phyloP scores from a whole-genome alignment of 2,888 invertebrate species.

The Tetropium fuscum region DNA sequence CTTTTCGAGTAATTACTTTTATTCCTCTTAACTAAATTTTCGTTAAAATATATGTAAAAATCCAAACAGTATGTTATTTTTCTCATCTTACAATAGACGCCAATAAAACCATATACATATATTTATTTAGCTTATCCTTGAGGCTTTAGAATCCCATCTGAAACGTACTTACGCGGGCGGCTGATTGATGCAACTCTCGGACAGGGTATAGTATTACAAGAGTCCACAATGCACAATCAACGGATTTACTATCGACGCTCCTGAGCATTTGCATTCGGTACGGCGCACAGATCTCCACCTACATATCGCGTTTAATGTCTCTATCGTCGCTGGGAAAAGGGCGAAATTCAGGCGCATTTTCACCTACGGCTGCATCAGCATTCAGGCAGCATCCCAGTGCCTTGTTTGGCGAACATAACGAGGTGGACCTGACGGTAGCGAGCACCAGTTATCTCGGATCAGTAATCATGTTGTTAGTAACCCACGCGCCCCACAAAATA shows the following conservation, averaged over 20 bases:
- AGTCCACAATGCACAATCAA: slow-evolving; percentile 52
- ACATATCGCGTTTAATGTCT: slow-evolving; percentile 45
- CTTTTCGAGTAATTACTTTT: no score
- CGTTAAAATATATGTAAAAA: no score
- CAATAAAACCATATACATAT: no score
- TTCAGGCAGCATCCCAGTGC: slow-evolving; percentile 40
- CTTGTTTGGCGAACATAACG: slow-evolving; percentile 48
- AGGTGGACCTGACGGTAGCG: slow-evolving; percentile 47
- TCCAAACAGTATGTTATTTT: no score
- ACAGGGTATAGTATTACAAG: slow-evolving; percentile 54
- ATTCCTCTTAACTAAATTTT: no score
- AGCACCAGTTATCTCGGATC: slow-evolving; percentile 48
- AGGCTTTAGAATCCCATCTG: slow-evolving; percentile 14
- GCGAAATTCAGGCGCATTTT: slow-evolving; percentile 15
- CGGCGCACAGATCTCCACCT: slow-evolving; percentile 39
- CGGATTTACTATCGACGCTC: slow-evolving; percentile 54
- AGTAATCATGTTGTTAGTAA: slow-evolving; percentile 49
- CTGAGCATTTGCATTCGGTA: slow-evolving; percentile 47
- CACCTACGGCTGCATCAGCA: slow-evolving; percentile 24
- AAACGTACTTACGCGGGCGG: slow-evolving; percentile 45
- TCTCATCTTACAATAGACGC: no score
- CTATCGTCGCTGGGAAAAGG: slow-evolving; percentile 36
- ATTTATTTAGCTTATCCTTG: no score
- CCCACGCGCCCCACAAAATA: slow-evolving; percentile 50
- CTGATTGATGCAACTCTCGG: slow-evolving; percentile 51